Evolutionary conservation across 2,113 vertebrate genomes (phyloP).

Genomic region (Semicossyphus pulcher): DNA sequence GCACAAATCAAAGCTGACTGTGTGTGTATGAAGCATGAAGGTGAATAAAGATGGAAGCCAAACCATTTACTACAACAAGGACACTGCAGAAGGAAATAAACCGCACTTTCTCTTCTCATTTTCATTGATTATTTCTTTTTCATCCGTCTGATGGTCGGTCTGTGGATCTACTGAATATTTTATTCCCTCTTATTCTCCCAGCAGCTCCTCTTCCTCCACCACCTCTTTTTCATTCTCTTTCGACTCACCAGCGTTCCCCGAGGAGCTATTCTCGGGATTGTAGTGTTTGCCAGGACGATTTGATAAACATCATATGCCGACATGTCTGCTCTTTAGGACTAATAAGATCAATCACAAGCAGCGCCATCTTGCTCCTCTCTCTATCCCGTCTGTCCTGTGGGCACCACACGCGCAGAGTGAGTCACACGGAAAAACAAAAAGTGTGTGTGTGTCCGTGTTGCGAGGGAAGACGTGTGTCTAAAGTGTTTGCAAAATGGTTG

Average conservation of each 20-base stretch:
- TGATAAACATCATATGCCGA: slow-evolving; percentile 56
- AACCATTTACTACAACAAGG: background rate
- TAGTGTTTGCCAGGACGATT: slow-evolving; percentile 50
- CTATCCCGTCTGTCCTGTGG: slow-evolving; percentile 40
- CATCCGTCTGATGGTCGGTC: slow-evolving; percentile 2
- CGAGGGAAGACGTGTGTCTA: background rate
- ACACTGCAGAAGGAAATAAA: background rate
- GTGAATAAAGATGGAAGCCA: slow-evolving; percentile 24
- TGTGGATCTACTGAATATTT: background rate
- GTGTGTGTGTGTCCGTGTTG: background rate
- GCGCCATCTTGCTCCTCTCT: slow-evolving; percentile 27
- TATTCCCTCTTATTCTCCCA: background rate
- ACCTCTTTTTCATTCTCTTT: slow-evolving; percentile 11
- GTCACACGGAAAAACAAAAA: background rate
- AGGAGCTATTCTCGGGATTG: slow-evolving; percentile 34
- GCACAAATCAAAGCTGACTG: slow-evolving; percentile 22
- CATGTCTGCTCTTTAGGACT: slow-evolving; percentile 64
- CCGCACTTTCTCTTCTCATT: background rate
- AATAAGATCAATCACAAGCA: slow-evolving; percentile 65
- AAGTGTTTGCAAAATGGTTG: slow-evolving; percentile 12
- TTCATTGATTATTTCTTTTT: background rate
- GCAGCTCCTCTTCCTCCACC: slow-evolving; percentile 4
- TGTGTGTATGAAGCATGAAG: slow-evolving; percentile 3
- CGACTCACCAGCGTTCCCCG: slow-evolving; percentile 1
- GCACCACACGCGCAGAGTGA: slow-evolving; percentile 19